Percentiles rank a stretch among this genome's conserved stretches.
Evolutionary conservation across 35 echinoderm and acorn worm genomes (phyloP).

Genomic region (Hemicentrotus pulcherrimus): DNA sequence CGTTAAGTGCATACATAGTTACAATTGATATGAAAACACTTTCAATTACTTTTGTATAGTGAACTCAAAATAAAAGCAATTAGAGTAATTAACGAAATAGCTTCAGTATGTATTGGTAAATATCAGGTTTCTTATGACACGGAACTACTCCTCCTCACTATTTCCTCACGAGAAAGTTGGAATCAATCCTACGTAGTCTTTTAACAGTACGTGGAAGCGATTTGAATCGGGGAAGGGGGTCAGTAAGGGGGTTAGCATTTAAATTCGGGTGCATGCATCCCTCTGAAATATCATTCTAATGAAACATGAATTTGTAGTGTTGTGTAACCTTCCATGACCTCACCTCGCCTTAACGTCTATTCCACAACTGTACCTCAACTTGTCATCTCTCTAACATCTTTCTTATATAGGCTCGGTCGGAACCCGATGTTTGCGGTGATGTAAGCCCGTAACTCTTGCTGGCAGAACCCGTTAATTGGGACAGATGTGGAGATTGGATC

Average conservation of each 20-base stretch:
- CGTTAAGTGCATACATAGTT: no score
- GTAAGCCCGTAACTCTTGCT: neutral
- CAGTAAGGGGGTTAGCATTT: neutral
- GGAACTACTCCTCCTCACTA: no score
- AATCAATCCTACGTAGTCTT: no score
- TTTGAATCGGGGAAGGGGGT: no score
- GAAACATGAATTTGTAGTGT: neutral
- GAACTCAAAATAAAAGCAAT: no score
- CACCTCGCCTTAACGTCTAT: neutral
- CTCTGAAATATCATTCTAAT: neutral
- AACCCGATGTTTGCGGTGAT: neutral
- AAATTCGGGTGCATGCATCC: neutral
- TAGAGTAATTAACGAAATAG: no score
- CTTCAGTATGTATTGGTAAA: no score
- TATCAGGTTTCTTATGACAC: no score
- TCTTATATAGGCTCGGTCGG: neutral
- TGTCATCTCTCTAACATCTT: neutral
- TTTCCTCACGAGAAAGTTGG: no score
- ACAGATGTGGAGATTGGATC: slow-evolving; percentile 1
- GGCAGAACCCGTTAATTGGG: neutral
- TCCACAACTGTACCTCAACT: neutral
- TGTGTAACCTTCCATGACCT: neutral
- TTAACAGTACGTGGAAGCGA: no score
- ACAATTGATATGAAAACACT: no score
- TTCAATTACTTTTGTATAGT: no score